These are phyloP conservation scores for Hoplostethus atlanticus DNA, from an alignment of 2,797 vertebrate genomes.

Conservation along the genomic window DNA sequence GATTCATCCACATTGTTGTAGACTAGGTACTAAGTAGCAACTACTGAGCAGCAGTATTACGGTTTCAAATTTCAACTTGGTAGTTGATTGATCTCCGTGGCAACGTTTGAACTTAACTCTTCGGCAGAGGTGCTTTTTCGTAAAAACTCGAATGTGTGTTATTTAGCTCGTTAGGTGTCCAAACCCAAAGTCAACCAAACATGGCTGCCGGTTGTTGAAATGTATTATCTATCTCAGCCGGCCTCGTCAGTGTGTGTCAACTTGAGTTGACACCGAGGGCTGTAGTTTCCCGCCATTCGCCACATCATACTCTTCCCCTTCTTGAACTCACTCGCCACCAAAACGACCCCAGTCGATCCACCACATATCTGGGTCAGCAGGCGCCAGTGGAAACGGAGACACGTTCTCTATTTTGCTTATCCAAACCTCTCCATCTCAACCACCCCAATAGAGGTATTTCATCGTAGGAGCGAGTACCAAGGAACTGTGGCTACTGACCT, in stretches of 20 bases:
- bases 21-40: constrained; percentile 53
- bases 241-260: background rate
- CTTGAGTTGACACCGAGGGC: background rate
- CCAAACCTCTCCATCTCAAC: background rate
- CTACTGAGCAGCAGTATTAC: constrained; percentile 43
- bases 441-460: background rate
- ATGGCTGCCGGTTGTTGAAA: constrained; percentile 2
- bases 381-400: background rate
- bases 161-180: background rate
- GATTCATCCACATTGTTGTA: constrained; percentile 1
- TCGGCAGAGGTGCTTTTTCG: background rate
- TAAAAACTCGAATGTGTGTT: background rate
- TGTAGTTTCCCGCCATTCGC: background rate
- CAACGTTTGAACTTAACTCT: constrained; percentile 6
- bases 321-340: background rate
- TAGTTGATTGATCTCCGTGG: background rate
- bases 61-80: constrained; percentile 16
- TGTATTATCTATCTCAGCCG: constrained; percentile 1
- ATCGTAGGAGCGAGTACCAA: constrained; percentile 38
- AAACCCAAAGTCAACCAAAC: constrained; percentile 71
- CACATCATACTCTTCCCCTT: no score
- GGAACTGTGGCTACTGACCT: constrained; percentile 35
- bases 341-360: constrained; percentile 6
- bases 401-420: no score
- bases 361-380: constrained; percentile 6